Evolutionary conservation across 2,797 vertebrate genomes (phyloP).

Genomic region (Siniperca scherzeri): DNA sequence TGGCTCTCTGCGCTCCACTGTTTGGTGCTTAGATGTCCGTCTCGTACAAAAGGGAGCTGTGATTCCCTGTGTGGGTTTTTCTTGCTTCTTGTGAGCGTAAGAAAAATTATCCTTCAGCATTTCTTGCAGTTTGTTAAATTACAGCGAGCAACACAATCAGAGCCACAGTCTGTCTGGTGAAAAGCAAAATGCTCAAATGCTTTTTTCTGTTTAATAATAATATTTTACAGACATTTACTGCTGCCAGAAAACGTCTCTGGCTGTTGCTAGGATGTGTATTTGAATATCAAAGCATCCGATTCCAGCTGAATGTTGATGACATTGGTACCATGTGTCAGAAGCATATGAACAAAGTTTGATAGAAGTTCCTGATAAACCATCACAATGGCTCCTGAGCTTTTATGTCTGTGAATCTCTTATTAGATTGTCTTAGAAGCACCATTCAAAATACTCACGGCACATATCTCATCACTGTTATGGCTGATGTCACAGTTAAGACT

Average conservation of each 20-base stretch:
- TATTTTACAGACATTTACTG: conserved; percentile 26
- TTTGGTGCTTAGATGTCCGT: conserved; percentile 28
- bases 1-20: conserved; percentile 13
- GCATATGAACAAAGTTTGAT: background rate
- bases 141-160: conserved; percentile 34
- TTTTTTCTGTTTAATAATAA: background rate
- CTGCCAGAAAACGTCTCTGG: background rate
- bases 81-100: conserved; percentile 9
- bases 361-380: background rate
- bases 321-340: background rate
- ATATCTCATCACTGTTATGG: background rate
- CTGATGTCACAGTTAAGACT: conserved; percentile 8
- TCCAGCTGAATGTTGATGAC: background rate
- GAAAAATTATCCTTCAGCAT: conserved; percentile 68
- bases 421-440: background rate
- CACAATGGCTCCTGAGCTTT: background rate
- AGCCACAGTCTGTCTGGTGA: background rate
- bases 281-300: background rate
- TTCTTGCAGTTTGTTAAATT: conserved; percentile 56
- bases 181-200: conserved; percentile 48
- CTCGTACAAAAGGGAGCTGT: background rate
- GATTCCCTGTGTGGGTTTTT: conserved; percentile 8
- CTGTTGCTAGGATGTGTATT: background rate
- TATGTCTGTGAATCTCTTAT: background rate
- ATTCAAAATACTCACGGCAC: background rate